These are phyloP conservation scores for Cyprinodon tularosa DNA, from an alignment of 2,113 vertebrate species.

Conservation along the genomic window DNA sequence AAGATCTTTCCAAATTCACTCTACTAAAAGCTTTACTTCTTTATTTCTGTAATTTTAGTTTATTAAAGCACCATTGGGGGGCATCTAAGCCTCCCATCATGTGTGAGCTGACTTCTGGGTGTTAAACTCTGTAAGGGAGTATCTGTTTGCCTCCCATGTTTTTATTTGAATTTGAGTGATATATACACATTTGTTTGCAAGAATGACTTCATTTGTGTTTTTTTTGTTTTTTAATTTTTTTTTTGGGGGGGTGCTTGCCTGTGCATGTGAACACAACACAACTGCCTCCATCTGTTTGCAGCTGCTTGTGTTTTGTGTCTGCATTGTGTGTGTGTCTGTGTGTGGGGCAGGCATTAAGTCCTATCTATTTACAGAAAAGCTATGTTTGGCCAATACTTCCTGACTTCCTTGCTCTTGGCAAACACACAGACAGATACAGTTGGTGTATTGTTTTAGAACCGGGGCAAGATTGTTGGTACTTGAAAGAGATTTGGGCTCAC, in stretches of 20 bases:
- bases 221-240: constrained; percentile 48
- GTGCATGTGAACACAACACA: constrained; percentile 64
- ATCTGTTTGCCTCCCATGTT: constrained; percentile 20
- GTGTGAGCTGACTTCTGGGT: constrained; percentile 10
- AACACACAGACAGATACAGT: constrained; percentile 66
- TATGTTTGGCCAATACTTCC: constrained; percentile 72
- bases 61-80: constrained; percentile 23
- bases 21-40: background rate
- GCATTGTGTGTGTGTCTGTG: constrained; percentile 40
- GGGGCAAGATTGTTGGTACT: constrained; percentile 68
- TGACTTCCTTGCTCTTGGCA: constrained; percentile 75
- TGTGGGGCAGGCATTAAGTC: constrained; percentile 51
- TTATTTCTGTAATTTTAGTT: constrained; percentile 33
- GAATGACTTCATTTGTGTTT: constrained; percentile 44
- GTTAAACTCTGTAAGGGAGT: background rate
- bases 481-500: constrained; percentile 68
- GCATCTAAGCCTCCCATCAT: background rate
- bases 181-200: constrained; percentile 30
- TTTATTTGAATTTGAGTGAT: constrained; percentile 31
- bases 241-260: constrained; percentile 41
- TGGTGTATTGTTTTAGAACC: constrained; percentile 68
- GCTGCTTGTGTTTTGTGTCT: constrained; percentile 54
- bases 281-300: constrained; percentile 53
- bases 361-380: constrained; percentile 73
- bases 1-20: background rate